These are phyloP conservation scores for Diachasmimorpha longicaudata DNA, from an alignment of 1,140 invertebrate species.

Conservation along the genomic window DNA sequence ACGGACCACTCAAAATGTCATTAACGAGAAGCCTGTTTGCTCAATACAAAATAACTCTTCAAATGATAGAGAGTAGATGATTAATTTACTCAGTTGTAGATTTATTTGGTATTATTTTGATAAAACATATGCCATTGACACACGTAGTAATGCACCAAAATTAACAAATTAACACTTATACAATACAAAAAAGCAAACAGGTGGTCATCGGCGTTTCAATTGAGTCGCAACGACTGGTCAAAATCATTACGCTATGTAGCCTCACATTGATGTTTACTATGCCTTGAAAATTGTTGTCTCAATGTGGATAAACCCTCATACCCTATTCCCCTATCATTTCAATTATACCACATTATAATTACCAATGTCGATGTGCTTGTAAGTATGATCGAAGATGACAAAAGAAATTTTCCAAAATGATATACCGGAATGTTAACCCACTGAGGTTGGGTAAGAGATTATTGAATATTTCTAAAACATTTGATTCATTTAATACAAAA, in stretches of 20 bases:
- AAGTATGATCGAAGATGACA: background rate
- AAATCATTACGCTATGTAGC: slow-evolving; percentile 62
- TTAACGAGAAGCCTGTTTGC: slow-evolving; percentile 45
- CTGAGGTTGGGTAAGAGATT: slow-evolving; percentile 11
- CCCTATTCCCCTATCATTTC: slow-evolving; percentile 16
- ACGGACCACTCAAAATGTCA: slow-evolving; percentile 32
- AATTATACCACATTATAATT: background rate
- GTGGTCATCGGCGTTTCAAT: slow-evolving; percentile 50
- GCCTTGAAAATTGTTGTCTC: slow-evolving; percentile 21
- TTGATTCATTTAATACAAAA: background rate
- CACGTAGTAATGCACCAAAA: slow-evolving; percentile 13
- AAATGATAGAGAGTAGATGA: background rate
- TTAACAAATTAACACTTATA: background rate
- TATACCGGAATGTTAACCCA: background rate
- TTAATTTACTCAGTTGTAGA: slow-evolving; percentile 3
- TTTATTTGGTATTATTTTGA: background rate
- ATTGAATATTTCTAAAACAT: background rate
- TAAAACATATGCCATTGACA: background rate
- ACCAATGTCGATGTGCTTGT: background rate
- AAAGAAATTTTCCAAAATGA: background rate
- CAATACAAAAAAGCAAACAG: slow-evolving; percentile 46
- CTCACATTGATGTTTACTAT: slow-evolving; percentile 60
- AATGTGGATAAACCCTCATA: background rate
- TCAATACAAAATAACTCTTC: slow-evolving; percentile 28
- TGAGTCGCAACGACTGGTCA: slow-evolving; percentile 58